Conservation (phyloP, 2,797 vertebrate genomes). For the Sparidentex hasta region DNA sequence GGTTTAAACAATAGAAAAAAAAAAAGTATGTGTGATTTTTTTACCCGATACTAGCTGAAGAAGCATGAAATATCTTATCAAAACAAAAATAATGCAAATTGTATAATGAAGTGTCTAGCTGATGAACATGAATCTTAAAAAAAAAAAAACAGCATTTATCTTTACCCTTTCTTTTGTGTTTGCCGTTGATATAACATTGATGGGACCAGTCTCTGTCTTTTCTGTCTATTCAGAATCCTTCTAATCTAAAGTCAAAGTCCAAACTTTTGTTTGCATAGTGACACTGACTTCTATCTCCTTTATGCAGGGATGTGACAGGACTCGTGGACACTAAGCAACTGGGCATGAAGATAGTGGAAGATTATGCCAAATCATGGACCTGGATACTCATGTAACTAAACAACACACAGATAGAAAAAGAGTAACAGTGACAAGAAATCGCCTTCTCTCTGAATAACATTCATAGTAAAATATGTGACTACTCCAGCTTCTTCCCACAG, state of each 20-base stretch:
- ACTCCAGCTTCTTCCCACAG: too few species aligned
- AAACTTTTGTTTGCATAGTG: background rate
- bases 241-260: too few species aligned
- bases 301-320: slow-evolving; percentile 53
- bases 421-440: too few species aligned
- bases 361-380: slow-evolving; percentile 67
- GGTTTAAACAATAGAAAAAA: background rate
- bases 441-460: too few species aligned
- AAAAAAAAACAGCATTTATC: background rate
- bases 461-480: too few species aligned
- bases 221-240: background rate
- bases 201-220: background rate
- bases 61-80: background rate
- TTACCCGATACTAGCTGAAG: background rate
- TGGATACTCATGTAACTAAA: slow-evolving; percentile 67
- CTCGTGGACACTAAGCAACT: slow-evolving; percentile 62
- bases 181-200: background rate
- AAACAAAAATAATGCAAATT: background rate
- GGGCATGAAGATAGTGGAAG: slow-evolving; percentile 67
- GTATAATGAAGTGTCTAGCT: background rate
- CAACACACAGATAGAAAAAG: background rate
- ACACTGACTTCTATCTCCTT: background rate
- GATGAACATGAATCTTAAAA: background rate
- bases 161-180: background rate
- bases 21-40: background rate